phyloP scores from a whole-genome alignment of 2,113 vertebrate species.

The Saccopteryx leptura region DNA sequence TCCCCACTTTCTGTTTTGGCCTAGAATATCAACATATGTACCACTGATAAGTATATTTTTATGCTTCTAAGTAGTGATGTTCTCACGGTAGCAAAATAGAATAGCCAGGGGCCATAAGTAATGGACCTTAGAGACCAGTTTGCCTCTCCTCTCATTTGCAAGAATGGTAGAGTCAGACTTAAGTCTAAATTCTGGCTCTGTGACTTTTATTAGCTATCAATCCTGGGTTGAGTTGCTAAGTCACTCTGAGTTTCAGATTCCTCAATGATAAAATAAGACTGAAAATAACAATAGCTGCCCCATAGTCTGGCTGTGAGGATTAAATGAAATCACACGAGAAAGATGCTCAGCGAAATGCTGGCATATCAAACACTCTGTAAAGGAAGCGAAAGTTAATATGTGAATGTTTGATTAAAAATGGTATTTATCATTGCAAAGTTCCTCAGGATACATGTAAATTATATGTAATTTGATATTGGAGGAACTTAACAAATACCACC shows the following conservation, averaged over 20 bases:
- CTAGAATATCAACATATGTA: neutral
- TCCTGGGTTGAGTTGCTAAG: neutral
- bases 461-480: neutral
- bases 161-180: neutral
- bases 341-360: constrained; percentile 34
- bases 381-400: neutral
- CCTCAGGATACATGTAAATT: neutral
- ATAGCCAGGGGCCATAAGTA: neutral
- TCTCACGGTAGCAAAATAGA: neutral
- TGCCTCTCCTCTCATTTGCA: neutral
- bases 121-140: neutral
- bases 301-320: neutral
- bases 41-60: neutral
- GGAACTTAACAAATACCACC: neutral
- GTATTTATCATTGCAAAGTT: neutral
- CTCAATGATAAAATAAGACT: constrained; percentile 16
- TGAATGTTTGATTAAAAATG: neutral
- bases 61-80: neutral
- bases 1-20: neutral
- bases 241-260: constrained; percentile 12
- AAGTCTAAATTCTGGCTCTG: neutral
- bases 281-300: neutral
- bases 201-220: neutral
- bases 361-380: neutral
- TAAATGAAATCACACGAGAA: neutral